Evolutionary conservation across 2,113 vertebrate genomes (phyloP).

Genomic region (Thunnus maccoyii): DNA sequence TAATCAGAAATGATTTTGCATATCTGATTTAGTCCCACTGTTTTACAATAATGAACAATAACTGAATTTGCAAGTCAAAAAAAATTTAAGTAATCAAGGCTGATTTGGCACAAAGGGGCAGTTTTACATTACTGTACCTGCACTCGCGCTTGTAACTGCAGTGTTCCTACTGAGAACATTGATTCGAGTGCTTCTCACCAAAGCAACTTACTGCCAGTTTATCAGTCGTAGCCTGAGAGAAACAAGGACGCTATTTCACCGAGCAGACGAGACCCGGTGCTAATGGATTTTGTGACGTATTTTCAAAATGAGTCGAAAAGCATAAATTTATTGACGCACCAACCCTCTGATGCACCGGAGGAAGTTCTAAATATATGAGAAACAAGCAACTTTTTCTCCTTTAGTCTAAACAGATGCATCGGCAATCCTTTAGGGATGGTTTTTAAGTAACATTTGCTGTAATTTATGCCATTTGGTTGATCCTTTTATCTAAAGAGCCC

Average conservation of each 20-base stretch:
- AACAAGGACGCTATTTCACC: conserved; percentile 30
- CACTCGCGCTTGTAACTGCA: background rate
- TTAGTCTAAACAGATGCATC: background rate
- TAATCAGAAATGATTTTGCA: background rate
- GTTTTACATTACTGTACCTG: conserved; percentile 22
- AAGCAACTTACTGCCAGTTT: conserved; percentile 28
- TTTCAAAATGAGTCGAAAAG: background rate
- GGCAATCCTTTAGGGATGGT: background rate
- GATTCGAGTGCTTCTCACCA: conserved; percentile 54
- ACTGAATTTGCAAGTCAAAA: conserved; percentile 44
- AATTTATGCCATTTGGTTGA: conserved; percentile 56
- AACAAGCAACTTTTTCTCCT: background rate
- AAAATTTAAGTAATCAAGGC: conserved; percentile 28
- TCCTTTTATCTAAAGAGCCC: conserved; percentile 56
- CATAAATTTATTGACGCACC: background rate
- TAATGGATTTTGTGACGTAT: conserved; percentile 8
- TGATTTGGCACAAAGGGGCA: conserved; percentile 40
- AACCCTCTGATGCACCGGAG: background rate
- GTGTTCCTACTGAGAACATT: conserved; percentile 45
- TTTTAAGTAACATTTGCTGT: conserved; percentile 45
- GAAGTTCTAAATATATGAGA: conserved; percentile 9
- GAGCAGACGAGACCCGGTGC: conserved; percentile 16
- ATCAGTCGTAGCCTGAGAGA: conserved; percentile 29
- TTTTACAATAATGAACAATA: conserved; percentile 15
- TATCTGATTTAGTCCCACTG: conserved; percentile 6